Evolutionary conservation across 2,888 invertebrate genomes (phyloP).

Genomic region (Scaptomyza reducta): DNA sequence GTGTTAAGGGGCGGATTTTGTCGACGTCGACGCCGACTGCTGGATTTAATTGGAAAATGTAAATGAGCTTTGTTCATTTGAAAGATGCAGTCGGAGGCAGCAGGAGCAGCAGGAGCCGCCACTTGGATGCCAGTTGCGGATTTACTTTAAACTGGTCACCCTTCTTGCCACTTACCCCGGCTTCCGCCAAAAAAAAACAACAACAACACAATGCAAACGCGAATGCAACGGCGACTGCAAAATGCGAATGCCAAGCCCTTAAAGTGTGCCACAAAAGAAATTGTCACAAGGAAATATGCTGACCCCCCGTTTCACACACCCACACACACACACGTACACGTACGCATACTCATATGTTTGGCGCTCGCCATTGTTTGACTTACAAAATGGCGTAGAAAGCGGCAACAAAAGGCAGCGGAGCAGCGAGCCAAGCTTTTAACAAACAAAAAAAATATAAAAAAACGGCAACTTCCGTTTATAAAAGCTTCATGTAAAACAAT

Average conservation of each 20-base stretch:
- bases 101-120: conserved; percentile 48
- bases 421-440: conserved; percentile 52
- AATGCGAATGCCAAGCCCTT: conserved; percentile 57
- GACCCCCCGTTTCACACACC: conserved; percentile 54
- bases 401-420: conserved; percentile 65
- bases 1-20: not conserved
- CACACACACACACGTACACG: conserved; percentile 16
- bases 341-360: conserved; percentile 23
- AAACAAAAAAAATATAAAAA: conserved; percentile 50
- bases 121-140: conserved; percentile 62
- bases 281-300: conserved; percentile 61
- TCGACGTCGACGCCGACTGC: conserved; percentile 39
- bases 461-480: conserved; percentile 73
- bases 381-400: conserved; percentile 75
- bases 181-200: conserved; percentile 17
- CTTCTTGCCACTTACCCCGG: not conserved
- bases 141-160: conserved; percentile 59
- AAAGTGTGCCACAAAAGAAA: conserved; percentile 66
- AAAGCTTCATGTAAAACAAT: conserved; percentile 76
- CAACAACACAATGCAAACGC: conserved; percentile 28
- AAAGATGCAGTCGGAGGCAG: conserved; percentile 51
- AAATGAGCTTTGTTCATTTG: conserved; percentile 82
- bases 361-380: conserved; percentile 70
- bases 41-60: conserved; percentile 83
- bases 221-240: conserved; percentile 12